These are phyloP conservation scores for Achroia grisella DNA, from an alignment of 1,140 invertebrate species.

Conservation along the genomic window DNA sequence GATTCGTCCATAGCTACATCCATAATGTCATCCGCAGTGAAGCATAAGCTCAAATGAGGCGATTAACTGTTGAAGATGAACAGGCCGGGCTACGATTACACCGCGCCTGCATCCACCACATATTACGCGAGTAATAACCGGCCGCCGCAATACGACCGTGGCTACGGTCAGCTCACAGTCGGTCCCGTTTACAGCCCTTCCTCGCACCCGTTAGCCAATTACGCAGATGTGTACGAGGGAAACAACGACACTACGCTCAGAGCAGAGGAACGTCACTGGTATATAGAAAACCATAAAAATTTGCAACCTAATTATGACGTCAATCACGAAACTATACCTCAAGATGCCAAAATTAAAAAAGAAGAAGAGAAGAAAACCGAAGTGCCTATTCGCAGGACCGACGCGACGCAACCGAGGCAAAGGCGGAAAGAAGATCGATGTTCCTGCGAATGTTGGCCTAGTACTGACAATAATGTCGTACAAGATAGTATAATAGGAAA, in stretches of 20 bases:
- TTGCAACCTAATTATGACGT: constrained; percentile 51
- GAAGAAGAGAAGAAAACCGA: constrained; percentile 65
- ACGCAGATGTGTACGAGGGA: constrained; percentile 67
- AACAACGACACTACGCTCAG: constrained; percentile 70
- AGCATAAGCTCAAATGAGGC: constrained; percentile 62
- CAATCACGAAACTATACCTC: constrained; percentile 39
- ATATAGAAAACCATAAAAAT: constrained; percentile 71
- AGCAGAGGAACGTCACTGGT: constrained; percentile 71
- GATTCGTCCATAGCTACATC: constrained; percentile 21
- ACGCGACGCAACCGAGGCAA: constrained; percentile 46
- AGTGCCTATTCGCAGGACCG: constrained; percentile 42
- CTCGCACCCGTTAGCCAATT: constrained; percentile 58
- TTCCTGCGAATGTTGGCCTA: constrained; percentile 72
- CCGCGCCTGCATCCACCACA: constrained; percentile 56
- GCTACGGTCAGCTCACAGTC: constrained; percentile 48
- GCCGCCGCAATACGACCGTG: constrained; percentile 61
- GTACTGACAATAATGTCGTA: constrained; percentile 52
- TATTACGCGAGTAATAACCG: constrained; percentile 58
- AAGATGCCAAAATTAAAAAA: constrained; percentile 68
- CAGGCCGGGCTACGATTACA: constrained; percentile 66
- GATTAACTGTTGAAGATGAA: constrained; percentile 63
- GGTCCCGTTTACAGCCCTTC: constrained; percentile 55
- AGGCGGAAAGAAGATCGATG: constrained; percentile 68
- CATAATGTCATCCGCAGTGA: constrained; percentile 29
- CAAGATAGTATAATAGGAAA: constrained; percentile 41